Conservation (phyloP, 2,113 vertebrate genomes). For the Muntiacus muntjak region DNA sequence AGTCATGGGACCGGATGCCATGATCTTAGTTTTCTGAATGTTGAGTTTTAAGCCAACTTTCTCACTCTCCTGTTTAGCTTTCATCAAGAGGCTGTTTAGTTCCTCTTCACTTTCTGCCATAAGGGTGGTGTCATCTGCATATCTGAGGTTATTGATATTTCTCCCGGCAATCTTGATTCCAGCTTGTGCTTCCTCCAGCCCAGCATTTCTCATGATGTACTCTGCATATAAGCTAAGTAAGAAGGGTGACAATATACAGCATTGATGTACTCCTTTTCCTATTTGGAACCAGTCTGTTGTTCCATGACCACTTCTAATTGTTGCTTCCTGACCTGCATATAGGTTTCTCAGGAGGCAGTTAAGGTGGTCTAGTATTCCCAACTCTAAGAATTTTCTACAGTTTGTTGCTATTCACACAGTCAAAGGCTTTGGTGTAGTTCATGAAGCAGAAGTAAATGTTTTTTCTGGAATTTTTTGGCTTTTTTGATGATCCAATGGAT, state of each 20-base stretch:
- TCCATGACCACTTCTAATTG: neutral
- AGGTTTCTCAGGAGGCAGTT: neutral
- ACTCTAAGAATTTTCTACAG: neutral
- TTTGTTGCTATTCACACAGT: neutral
- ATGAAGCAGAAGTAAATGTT: neutral
- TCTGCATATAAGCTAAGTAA: neutral
- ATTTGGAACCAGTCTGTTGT: neutral
- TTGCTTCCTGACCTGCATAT: neutral
- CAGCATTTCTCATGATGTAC: neutral
- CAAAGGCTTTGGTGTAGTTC: neutral
- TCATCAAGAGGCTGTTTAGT: neutral
- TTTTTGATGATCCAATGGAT: neutral
- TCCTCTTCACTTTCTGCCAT: neutral
- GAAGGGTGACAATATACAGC: neutral
- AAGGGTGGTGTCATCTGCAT: neutral
- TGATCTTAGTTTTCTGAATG: neutral
- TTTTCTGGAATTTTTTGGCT: neutral
- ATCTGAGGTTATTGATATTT: neutral
- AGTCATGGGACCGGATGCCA: neutral
- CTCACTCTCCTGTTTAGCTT: neutral
- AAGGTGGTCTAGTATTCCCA: neutral
- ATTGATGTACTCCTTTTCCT: neutral
- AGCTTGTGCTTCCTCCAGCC: neutral
- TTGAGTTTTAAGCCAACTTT: neutral
- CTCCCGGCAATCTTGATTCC: neutral